These are phyloP conservation scores for Verasper variegatus DNA, from an alignment of 2,113 vertebrate species.

Conservation along the genomic window DNA sequence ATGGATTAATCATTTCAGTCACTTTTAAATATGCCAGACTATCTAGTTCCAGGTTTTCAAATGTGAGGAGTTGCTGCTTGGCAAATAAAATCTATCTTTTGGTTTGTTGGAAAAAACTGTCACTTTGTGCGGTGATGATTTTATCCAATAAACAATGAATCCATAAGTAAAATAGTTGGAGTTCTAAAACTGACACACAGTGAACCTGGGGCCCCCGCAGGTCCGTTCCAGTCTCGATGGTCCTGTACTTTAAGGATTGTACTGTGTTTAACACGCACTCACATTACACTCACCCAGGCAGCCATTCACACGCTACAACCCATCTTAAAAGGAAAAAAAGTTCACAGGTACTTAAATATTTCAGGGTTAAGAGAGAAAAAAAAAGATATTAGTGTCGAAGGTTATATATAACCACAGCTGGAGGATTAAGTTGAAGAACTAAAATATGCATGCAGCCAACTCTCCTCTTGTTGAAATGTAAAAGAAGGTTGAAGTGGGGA, in stretches of 20 bases:
- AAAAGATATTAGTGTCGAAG: conserved; percentile 76
- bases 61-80: neutral
- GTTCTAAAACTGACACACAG: neutral
- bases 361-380: conserved; percentile 71
- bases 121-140: neutral
- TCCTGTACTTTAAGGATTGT: conserved; percentile 22
- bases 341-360: conserved; percentile 82
- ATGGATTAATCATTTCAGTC: neutral
- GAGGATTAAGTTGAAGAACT: conserved; percentile 56
- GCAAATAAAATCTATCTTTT: neutral
- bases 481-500: conserved; percentile 7
- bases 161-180: neutral
- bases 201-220: conserved; percentile 4
- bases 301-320: conserved; percentile 52
- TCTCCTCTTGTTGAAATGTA: conserved; percentile 50
- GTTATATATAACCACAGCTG: conserved; percentile 71
- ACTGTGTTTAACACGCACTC: conserved; percentile 26
- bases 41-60: neutral
- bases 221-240: conserved; percentile 17
- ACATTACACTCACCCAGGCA: conserved; percentile 22
- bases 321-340: conserved; percentile 53
- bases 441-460: conserved; percentile 67
- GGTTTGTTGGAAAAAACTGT: neutral
- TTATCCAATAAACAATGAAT: neutral
- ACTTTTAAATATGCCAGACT: neutral